Conservation (phyloP, 2,113 vertebrate species). For the Sorex araneus region DNA sequence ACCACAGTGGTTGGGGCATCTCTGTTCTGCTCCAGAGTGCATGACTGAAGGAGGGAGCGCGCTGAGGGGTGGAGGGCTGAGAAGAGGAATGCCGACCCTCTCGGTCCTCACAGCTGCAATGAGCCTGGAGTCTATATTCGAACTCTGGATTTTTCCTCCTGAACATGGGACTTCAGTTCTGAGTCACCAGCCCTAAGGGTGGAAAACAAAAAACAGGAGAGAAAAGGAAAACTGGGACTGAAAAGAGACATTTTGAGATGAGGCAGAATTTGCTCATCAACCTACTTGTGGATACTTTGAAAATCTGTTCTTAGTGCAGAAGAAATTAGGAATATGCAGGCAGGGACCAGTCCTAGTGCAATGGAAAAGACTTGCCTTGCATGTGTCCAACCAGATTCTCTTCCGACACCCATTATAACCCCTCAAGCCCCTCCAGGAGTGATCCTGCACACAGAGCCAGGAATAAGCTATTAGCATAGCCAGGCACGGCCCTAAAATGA, state of each 20-base stretch:
- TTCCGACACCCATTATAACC: too few relatives aligned
- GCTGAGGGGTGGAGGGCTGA: background rate
- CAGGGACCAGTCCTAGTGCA: too few relatives aligned
- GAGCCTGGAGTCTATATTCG: background rate
- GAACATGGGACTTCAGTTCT: background rate
- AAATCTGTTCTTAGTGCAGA: background rate
- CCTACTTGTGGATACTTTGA: background rate
- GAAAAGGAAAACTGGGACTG: background rate
- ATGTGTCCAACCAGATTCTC: too few relatives aligned
- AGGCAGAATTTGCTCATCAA: background rate
- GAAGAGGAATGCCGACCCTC: background rate
- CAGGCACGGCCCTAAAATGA: too few relatives aligned
- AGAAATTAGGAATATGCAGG: background rate
- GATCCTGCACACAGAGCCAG: too few relatives aligned
- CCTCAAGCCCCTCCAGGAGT: too few relatives aligned
- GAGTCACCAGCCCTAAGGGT: background rate
- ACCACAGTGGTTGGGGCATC: too few relatives aligned
- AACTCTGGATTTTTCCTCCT: slow-evolving; percentile 11
- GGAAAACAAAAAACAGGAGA: background rate
- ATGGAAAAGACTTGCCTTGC: too few relatives aligned
- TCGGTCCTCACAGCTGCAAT: background rate
- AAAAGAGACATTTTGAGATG: slow-evolving; percentile 4
- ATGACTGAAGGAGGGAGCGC: background rate
- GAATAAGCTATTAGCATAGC: too few relatives aligned
- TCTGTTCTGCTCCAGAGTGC: background rate